phyloP scores from a whole-genome alignment of 2,113 vertebrate genomes.

The Rallus limicola region DNA sequence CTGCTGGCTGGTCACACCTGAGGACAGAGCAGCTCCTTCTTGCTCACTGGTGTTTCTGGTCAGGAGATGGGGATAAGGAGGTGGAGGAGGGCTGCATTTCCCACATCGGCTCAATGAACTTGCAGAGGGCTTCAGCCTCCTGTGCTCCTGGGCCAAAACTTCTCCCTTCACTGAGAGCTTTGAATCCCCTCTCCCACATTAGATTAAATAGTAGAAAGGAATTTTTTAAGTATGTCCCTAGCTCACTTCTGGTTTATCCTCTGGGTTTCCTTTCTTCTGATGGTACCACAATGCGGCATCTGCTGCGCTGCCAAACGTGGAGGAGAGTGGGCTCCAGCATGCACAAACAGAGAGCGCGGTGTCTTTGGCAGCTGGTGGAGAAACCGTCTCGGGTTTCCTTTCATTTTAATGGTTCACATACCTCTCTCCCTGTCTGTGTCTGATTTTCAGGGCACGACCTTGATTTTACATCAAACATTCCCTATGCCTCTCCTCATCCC shows the following conservation, averaged over 20 bases:
- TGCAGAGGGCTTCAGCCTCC: neutral
- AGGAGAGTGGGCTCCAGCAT: neutral
- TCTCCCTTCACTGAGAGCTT: neutral
- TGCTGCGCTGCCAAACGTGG: neutral
- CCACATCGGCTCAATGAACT: accelerated
- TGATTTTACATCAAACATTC: slow-evolving; percentile 67
- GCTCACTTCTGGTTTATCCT: slow-evolving; percentile 32
- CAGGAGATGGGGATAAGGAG: neutral
- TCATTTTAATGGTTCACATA: slow-evolving; percentile 65
- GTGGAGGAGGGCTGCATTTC: neutral
- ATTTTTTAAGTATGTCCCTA: slow-evolving; percentile 5
- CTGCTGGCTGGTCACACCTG: neutral
- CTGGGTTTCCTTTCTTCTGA: slow-evolving; percentile 17
- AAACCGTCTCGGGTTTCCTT: slow-evolving; percentile 56
- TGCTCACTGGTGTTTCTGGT: neutral
- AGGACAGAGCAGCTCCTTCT: neutral
- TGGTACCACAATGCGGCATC: slow-evolving; percentile 8
- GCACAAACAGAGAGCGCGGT: neutral
- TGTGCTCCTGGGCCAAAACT: neutral
- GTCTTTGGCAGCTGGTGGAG: slow-evolving; percentile 18
- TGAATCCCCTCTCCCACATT: neutral
- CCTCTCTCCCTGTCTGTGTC: slow-evolving; percentile 51
- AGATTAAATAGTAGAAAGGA: slow-evolving; percentile 20
- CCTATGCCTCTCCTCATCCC: slow-evolving; percentile 44
- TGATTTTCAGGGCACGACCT: slow-evolving; percentile 67